phyloP scores from a whole-genome alignment of 2,888 invertebrate genomes.

The Timandra comae region DNA sequence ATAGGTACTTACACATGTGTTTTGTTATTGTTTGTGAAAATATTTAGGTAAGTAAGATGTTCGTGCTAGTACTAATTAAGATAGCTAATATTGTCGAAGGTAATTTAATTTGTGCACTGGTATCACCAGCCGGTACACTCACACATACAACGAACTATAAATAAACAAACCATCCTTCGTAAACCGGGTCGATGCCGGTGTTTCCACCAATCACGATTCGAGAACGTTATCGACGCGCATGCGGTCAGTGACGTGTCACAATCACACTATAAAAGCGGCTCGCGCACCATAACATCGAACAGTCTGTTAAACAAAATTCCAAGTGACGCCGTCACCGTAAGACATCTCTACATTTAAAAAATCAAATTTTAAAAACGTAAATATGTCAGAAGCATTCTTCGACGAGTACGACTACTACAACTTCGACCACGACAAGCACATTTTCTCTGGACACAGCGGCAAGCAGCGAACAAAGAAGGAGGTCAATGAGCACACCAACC shows the following conservation, averaged over 20 bases:
- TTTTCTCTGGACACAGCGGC: constrained; percentile 91
- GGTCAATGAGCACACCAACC: constrained; percentile 91
- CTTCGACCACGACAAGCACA: constrained; percentile 93
- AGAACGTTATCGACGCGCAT: constrained; percentile 69
- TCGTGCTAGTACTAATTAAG: neutral
- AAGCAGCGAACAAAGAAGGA: constrained; percentile 94
- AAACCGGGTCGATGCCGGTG: constrained; percentile 40
- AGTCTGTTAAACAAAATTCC: constrained; percentile 46
- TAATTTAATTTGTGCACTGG: constrained; percentile 19
- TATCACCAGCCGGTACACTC: constrained; percentile 44
- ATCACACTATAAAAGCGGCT: constrained; percentile 48
- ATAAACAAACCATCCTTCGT: constrained; percentile 58
- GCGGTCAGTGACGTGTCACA: constrained; percentile 69
- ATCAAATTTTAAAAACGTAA: constrained; percentile 39
- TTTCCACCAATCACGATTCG: constrained; percentile 58
- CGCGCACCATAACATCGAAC: constrained; percentile 32
- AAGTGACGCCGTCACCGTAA: constrained; percentile 42
- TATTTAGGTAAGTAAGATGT: too few relatives aligned
- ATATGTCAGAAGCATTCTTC: constrained; percentile 89
- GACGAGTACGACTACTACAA: constrained; percentile 97
- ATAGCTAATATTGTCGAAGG: constrained; percentile 8
- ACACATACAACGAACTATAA: constrained; percentile 45
- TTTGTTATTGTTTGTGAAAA: too few relatives aligned
- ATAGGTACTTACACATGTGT: neutral
- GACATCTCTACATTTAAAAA: constrained; percentile 32